Evolutionary conservation across 2,113 vertebrate species (phyloP), one percentile per base, ranked within the genome.

Genomic region (Proterorhinus semilunaris): DNA sequence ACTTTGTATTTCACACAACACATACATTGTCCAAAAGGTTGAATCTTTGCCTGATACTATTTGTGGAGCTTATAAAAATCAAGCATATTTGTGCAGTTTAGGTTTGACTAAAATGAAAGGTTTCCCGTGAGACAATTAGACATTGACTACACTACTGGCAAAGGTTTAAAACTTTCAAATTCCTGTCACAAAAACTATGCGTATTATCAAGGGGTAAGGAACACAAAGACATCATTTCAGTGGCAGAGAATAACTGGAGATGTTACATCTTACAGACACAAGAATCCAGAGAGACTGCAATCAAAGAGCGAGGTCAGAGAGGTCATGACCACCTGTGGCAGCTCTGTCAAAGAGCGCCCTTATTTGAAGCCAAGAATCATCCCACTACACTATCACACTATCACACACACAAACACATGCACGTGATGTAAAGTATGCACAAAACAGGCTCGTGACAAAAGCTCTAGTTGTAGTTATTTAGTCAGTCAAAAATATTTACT

Each of bases 221-320:
- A 52, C 27, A 78, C 58, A 74, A 53, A 58, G 12, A 65, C 5
- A 15, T 46, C 59, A 55, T 46, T 74, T 68, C 69, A 16, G 52
- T 58, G 1, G 0, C 54, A 44, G 52, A 49, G 54, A 66, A 80
- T 79, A 67, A 65, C 43, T 61, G 55, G 53, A 52, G 53, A 69
- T 84, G 78, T 62, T 49, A 57, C 70, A 36, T 36, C 27, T 69
- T 63, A 61, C 21, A 62, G 61, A 71, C 73, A 69, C 58, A 75
- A 84, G 79, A 74, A 72, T 75, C 57, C 66, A 80, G 76, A 72
- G 73, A 63, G 58, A 12, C 42, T 74, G 51, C 75, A 76, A 88
- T 90, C 83, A 91, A 90, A 91, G 11, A 69, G 70, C 86, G 71
- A 82, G 69, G 84, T 74, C 77, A 68, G 72, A 81, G 74, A 78